Evolutionary conservation across 1,140 invertebrate genomes (phyloP).

Genomic region (Micrasema longulum): DNA sequence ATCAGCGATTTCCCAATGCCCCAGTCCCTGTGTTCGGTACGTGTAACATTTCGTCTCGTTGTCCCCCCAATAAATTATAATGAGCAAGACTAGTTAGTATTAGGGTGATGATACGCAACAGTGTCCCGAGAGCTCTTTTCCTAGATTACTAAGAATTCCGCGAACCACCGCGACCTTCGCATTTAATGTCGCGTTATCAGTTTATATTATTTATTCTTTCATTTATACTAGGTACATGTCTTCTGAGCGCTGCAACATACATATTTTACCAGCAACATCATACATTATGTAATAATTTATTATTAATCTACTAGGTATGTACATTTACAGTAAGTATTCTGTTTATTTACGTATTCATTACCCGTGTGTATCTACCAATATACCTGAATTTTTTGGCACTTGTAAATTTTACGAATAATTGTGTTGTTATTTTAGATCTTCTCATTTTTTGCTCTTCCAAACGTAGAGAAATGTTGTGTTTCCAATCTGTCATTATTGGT

Average conservation of each 20-base stretch:
- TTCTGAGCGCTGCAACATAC: too few relatives aligned
- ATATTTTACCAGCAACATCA: too few relatives aligned
- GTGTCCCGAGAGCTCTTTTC: slow-evolving; percentile 7
- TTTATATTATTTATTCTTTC: too few relatives aligned
- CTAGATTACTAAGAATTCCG: slow-evolving; percentile 23
- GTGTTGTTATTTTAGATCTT: background rate
- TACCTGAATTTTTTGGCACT: too few relatives aligned
- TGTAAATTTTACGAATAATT: background rate
- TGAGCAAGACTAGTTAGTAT: background rate
- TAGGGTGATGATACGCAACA: background rate
- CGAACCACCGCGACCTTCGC: slow-evolving; percentile 22
- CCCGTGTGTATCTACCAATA: too few relatives aligned
- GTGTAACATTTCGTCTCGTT: background rate
- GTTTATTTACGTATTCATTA: too few relatives aligned
- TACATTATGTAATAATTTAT: too few relatives aligned
- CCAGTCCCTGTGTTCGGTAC: background rate
- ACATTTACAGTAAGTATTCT: too few relatives aligned
- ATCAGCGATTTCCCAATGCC: background rate
- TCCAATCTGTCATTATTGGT: background rate
- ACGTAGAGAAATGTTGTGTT: background rate
- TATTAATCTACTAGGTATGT: too few relatives aligned
- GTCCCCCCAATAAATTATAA: background rate
- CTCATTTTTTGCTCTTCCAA: background rate
- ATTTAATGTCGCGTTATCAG: background rate
- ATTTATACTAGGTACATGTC: too few relatives aligned